Conservation (phyloP, 2,888 invertebrate species). For the Amblyjoppa fuscipennis region DNA sequence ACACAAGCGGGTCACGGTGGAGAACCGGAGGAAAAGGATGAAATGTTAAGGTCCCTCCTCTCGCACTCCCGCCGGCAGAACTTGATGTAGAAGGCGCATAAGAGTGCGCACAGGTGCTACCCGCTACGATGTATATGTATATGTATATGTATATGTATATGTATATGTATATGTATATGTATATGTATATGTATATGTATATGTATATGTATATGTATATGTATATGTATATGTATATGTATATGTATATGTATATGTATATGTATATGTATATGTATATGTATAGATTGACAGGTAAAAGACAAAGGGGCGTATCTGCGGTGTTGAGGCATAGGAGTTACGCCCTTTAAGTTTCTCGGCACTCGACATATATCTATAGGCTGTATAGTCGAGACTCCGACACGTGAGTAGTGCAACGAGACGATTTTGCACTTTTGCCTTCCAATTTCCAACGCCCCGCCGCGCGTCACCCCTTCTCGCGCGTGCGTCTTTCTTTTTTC, state of each 20-base stretch:
- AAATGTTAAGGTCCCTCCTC: constrained; percentile 25
- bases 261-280: background rate
- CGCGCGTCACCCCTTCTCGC: no score
- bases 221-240: background rate
- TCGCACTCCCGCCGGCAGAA: constrained; percentile 12
- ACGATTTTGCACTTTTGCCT: constrained; percentile 52
- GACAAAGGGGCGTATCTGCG: no score
- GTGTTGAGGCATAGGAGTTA: no score
- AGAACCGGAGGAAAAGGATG: constrained; percentile 23
- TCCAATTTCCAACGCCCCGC: constrained; percentile 44
- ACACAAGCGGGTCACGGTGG: constrained; percentile 35
- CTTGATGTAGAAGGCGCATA: constrained; percentile 30
- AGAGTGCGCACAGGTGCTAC: constrained; percentile 50
- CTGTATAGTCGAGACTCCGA: constrained; percentile 15
- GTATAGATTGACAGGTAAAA: no score
- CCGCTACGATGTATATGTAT: no score
- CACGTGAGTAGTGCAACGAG: constrained; percentile 45
- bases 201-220: background rate
- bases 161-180: background rate
- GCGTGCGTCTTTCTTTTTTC: background rate
- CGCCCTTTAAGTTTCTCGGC: no score
- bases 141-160: constrained; percentile 12
- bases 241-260: background rate
- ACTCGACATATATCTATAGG: background rate
- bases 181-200: background rate